Evolutionary conservation across 2,888 invertebrate genomes (phyloP).

Genomic region (Teleiodes luculella): DNA sequence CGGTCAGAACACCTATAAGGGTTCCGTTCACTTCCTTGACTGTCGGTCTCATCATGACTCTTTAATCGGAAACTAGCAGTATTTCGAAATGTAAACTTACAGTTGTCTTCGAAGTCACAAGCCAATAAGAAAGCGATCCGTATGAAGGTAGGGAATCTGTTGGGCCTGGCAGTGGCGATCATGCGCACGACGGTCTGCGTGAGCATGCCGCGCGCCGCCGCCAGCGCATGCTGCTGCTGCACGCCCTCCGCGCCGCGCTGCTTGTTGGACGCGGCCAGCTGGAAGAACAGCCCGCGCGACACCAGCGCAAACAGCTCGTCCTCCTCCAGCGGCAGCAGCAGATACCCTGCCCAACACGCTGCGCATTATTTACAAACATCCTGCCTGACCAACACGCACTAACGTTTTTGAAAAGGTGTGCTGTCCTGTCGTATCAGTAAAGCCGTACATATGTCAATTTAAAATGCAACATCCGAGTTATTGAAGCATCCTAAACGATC

Average conservation of each 20-base stretch:
- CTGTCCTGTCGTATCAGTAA: too few species aligned
- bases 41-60: too few species aligned
- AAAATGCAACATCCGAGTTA: too few species aligned
- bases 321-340: constrained; percentile 49
- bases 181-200: constrained; percentile 44
- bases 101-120: constrained; percentile 44
- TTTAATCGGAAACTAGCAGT: too few species aligned
- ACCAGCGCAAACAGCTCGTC: constrained; percentile 47
- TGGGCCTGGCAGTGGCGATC: constrained; percentile 42
- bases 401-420: too few species aligned
- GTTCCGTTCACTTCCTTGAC: too few species aligned
- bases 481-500: too few species aligned
- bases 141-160: constrained; percentile 47
- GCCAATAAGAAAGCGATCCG: constrained; percentile 49
- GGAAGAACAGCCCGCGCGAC: constrained; percentile 36
- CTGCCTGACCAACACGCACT: too few species aligned
- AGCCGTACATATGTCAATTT: too few species aligned
- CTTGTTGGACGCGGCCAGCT: constrained; percentile 40
- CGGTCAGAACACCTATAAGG: too few species aligned
- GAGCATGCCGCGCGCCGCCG: constrained; percentile 42
- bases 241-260: constrained; percentile 30
- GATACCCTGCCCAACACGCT: constrained; percentile 41
- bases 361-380: constrained; percentile 5
- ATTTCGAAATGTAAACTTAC: constrained; percentile 34
- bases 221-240: constrained; percentile 31